phyloP scores from a whole-genome alignment of 2,888 invertebrate species.

The Gasteruption jaculator region DNA sequence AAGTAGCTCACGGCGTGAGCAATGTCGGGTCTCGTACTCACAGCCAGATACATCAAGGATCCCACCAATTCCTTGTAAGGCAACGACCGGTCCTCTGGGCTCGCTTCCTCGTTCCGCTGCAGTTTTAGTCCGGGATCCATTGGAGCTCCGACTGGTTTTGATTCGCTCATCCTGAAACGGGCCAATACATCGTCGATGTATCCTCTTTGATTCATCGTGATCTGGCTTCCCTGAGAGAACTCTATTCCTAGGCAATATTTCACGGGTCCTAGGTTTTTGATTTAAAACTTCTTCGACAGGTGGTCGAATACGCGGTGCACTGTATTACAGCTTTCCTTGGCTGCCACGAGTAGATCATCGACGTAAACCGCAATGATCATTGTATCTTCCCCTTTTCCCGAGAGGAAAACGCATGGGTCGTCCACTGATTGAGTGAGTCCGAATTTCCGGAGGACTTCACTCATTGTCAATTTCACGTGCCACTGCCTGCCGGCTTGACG shows the following conservation, averaged over 20 bases:
- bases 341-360: neutral
- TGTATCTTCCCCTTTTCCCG: neutral
- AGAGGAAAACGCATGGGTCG: neutral
- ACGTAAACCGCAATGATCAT: too few relatives aligned
- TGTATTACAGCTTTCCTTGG: neutral
- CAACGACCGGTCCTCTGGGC: neutral
- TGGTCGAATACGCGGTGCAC: neutral
- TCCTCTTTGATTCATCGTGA: neutral
- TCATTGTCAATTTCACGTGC: too few relatives aligned
- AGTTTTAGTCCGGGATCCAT: neutral
- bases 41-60: neutral
- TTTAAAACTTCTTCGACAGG: neutral
- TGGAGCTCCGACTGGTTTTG: neutral
- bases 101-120: neutral
- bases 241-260: too few relatives aligned
- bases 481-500: neutral
- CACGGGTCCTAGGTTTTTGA: neutral
- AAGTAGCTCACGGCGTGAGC: constrained; percentile 2
- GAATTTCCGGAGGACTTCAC: too few relatives aligned
- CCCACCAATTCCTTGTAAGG: too few relatives aligned
- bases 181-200: neutral
- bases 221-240: neutral
- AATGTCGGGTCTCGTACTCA: constrained; percentile 3
- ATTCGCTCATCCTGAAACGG: neutral
- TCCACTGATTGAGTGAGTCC: neutral